Evolutionary conservation across 35 echinoderm and acorn worm genomes (phyloP), one percentile per base, ranked within the genome.

Genomic region (Amphiura filiformis): DNA sequence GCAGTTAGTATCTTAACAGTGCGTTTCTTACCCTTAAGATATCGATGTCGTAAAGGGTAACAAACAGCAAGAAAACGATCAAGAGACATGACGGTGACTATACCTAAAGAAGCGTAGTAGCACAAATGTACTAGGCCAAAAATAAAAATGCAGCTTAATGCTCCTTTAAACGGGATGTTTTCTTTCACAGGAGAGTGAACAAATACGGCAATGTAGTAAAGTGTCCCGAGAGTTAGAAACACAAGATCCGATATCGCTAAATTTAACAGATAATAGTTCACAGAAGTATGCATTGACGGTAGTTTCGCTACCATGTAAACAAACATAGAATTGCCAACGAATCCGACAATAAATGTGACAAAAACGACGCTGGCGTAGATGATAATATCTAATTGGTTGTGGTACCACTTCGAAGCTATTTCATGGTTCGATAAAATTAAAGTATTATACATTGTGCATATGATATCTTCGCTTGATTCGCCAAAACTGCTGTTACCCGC

Each of bases 51-150:
- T 23, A 89, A 38, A 0, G 92, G 93, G 36, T 92, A 86, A 36
- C 89, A 95, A 14, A 95, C 82, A 0, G 93, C 93, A 77, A 70
- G 79, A 37, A 91, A 95, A 37, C 93, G 40, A 47, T 95, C 93
- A 33, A 91, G 77, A 0, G 93, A 92, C 37, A 95, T 83, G 1
- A 92, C 33, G 36, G 80, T 83, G 22, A 95, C 82, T 14, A 87
- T 52, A 44, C 84, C 65, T 23, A 91, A 56, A 12, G 93, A 95
- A 1, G 88, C 81, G 41, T 88, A 92, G 77, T 95, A 91, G 1
- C 82, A 79, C n/a, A 36, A 32, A 91, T 85, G n/a, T n/a, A 31
- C 65, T 32, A 33, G 88, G 44, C 1, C 80, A 56, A 4, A 40
- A 31, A 4, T 56, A 41, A 5, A 81, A 52, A 7, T 78, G 18